Percentiles rank a stretch among this genome's conserved stretches.
Evolutionary conservation across 1,140 invertebrate genomes (phyloP).

Genomic region (Papilio glaucus): DNA sequence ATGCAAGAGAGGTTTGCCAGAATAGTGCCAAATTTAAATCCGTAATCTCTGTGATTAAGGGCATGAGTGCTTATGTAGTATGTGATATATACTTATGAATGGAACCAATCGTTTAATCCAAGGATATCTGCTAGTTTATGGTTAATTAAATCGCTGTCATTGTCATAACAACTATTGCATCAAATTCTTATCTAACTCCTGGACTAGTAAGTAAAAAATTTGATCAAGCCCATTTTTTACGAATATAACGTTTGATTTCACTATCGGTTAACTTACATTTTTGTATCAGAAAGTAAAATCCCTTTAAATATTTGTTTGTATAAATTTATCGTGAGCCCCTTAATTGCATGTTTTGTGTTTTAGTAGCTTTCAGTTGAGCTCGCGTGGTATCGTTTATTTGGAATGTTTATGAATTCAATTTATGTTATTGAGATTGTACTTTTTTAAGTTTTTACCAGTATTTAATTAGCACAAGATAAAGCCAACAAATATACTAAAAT

Average conservation of each 20-base stretch:
- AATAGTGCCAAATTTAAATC: no score
- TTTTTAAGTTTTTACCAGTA: neutral
- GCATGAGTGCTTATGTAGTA: no score
- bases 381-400: conserved; percentile 10
- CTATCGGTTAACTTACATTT: conserved; percentile 47
- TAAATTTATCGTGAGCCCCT: conserved; percentile 47
- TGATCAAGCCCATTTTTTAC: conserved; percentile 38
- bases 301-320: conserved; percentile 41
- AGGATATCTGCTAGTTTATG: no score
- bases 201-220: conserved; percentile 4
- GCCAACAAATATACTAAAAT: neutral
- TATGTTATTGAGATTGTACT: neutral
- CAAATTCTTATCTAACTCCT: conserved; percentile 5
- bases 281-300: conserved; percentile 40
- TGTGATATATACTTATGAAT: no score
- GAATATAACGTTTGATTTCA: conserved; percentile 45
- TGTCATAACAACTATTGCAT: no score
- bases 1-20: no score
- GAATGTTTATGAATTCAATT: conserved; percentile 1
- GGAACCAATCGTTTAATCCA: no score
- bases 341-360: conserved; percentile 48
- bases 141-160: no score
- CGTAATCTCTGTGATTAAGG: no score
- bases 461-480: neutral
- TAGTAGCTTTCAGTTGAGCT: neutral